Evolutionary conservation across 2,113 vertebrate species (phyloP), one percentile per base, ranked within the genome.

Genomic region (Hemichromis elongatus): DNA sequence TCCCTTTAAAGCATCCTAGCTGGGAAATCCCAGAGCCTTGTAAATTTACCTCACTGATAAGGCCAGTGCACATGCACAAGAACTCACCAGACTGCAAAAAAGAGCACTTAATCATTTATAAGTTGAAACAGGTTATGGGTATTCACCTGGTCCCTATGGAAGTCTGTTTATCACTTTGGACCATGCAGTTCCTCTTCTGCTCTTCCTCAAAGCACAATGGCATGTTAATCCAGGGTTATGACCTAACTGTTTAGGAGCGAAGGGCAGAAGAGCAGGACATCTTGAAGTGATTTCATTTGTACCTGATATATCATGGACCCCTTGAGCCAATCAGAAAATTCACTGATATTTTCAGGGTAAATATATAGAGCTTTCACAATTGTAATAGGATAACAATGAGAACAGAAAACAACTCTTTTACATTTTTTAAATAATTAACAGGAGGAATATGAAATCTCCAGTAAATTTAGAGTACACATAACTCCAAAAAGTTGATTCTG

Each of bases 41-140:
- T 91, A 79, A 88, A 92, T 91, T 83, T 9, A 68, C 11, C 4
- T 53, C 47, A 47, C 79, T 82, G 86, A 90, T 91, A 92, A 91
- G 79, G 35, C 12, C 16, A 77, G 50, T n/a, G 54, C 52, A 78
- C 1, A 11, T 83, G 33, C 35, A 52, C 21, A 35, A 73, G 35
- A 53, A 28, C 47, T 40, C 47, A 24, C 9, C 18, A 5, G 9
- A 13, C 3, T 30, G 33, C 37, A 77, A 75, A 63, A 77, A 30
- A 66, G 11, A 73, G 28, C 33, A 59, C 52, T 19, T 42, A 80
- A 85, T 86, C 56, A 37, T 83, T 84, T 55, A 68, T 37, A 89
- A 91, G 61, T 63, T 88, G 70, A 91, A 90, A 80, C 86, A 86
- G 77, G 50, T 81, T 84, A 78, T 9, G 24, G 19, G 63, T 35